Evolutionary conservation across 35 echinoderm and acorn worm species (phyloP), one percentile per base, ranked within the genome.

Genomic region (Lytechinus variegatus): DNA sequence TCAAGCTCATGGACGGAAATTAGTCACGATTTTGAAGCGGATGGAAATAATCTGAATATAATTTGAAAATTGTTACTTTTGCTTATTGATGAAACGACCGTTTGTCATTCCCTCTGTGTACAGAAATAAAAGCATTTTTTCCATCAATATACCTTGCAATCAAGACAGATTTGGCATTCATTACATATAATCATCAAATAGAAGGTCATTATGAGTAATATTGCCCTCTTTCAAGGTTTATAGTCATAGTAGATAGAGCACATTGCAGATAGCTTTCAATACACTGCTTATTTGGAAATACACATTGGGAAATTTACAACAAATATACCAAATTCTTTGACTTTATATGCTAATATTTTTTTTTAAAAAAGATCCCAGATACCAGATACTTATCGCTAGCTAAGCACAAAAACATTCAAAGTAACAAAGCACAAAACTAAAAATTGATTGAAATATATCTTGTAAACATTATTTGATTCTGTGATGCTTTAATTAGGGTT

Each of bases 191-290:
- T 79, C n/a, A 19, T 79, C 66, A n/a, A 27, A 7, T 79, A 79
- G 66, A 79, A 79, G 66, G 66, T 79, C 66, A 79, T 79, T 79
- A 79, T 79, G 21, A 79, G 66, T 79, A 79, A 79, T 79, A 79
- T 79, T 24, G 66, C n/a, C 66, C 66, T n/a, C 19, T 19, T 8
- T 24, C 4, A 19, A 79, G 0, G 16, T 6, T 79, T 24, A 79
- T n/a, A 14, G 66, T 5, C 19, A 24, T 5, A 79, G 66, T 16
- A 79, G 1, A 79, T 79, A n/a, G n/a, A n/a, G n/a, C n/a, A 71
- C 24, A 79, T 79, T 19, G 66, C 66, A 27, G 66, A 19, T 79
- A 79, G 7, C 19, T 79, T 79, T 79, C 66, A 79, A 5, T 24
- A 79, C 12, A 24, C 16, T 79, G n/a, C 3, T n/a, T 21, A 24